phyloP scores from a whole-genome alignment of 2,797 vertebrate genomes.

The Avahi laniger region DNA sequence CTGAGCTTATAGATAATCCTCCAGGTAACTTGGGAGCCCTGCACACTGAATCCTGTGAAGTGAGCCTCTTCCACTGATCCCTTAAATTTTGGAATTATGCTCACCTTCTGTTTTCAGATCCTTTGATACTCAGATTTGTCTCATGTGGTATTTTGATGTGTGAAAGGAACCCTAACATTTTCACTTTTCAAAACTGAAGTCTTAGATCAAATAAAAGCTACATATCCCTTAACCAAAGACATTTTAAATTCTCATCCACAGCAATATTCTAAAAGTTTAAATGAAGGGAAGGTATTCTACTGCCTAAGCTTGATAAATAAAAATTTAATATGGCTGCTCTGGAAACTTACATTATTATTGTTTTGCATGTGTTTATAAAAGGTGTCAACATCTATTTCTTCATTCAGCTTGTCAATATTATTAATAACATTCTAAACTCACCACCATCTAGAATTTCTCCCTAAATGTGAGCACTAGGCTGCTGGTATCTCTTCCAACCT shows the following conservation, averaged over 20 bases:
- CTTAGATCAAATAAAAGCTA: conserved; percentile 43
- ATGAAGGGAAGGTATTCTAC: background rate
- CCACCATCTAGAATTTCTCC: background rate
- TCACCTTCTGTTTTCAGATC: conserved; percentile 13
- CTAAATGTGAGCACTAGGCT: background rate
- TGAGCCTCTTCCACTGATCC: background rate
- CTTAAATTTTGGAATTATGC: conserved; percentile 6
- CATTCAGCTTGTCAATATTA: background rate
- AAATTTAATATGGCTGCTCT: background rate
- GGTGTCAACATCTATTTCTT: background rate
- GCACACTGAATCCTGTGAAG: background rate
- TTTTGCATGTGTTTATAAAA: background rate
- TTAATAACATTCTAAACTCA: background rate
- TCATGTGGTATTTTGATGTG: conserved; percentile 33
- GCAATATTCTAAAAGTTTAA: background rate
- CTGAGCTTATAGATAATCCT: conserved; percentile 28
- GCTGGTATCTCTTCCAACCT: background rate
- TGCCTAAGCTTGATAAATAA: background rate
- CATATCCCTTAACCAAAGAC: background rate
- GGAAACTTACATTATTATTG: background rate
- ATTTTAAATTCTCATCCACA: conserved; percentile 16
- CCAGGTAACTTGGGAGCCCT: background rate
- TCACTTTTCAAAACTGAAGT: conserved; percentile 45
- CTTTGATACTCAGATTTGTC: conserved; percentile 40
- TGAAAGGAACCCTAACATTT: conserved; percentile 29